Evolutionary conservation across 2,113 vertebrate genomes (phyloP), one percentile per base, ranked within the genome.

Genomic region (Meriones unguiculatus): DNA sequence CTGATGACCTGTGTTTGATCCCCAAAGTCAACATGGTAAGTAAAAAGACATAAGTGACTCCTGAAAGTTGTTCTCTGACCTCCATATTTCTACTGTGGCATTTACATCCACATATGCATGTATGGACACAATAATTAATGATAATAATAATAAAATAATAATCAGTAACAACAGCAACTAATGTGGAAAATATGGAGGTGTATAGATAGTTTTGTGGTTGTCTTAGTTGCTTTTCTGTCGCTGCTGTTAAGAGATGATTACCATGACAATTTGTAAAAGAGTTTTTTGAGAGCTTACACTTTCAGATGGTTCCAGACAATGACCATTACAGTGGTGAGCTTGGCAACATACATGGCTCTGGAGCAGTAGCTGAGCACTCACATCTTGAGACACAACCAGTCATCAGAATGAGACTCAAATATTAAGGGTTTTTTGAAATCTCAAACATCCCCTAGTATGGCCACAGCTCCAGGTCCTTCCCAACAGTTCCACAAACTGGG

Each of bases 391-490:
- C 22, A 64, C 57, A 62, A 84, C 57, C 35, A 28, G n/a, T 22
- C 10, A 11, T 1, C 57, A 25, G 14, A 62, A 15, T 18, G 46
- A 78, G 35, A 41, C 22, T 62, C 24, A 84, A 84, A 41, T 28
- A 2, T 13, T 5, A 62, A 25, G 35, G 38, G 13, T 59, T 57
- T 17, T 84, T 38, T 62, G 80, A 84, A 28, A 62, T 62, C n/a
- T 62, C n/a, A 41, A 62, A 64, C 6, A 12, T 17, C 1, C 15
- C 2, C 1, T 46, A 85, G 30, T 67, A 85, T 32, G 17, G 38
- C 5, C 20, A 41, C 4, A 62, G 1, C 57, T 25, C 6, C 0
- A 2, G 8, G 3, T 62, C 35, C 6, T 25, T 62, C 57, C 57
- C 7, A 28, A 84, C n/a, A 62, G n/a, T 28, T 62, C 80, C 3